Base-by-base conservation (phyloP, 1,140 invertebrate species). In the Danaus melanippus region DNA sequence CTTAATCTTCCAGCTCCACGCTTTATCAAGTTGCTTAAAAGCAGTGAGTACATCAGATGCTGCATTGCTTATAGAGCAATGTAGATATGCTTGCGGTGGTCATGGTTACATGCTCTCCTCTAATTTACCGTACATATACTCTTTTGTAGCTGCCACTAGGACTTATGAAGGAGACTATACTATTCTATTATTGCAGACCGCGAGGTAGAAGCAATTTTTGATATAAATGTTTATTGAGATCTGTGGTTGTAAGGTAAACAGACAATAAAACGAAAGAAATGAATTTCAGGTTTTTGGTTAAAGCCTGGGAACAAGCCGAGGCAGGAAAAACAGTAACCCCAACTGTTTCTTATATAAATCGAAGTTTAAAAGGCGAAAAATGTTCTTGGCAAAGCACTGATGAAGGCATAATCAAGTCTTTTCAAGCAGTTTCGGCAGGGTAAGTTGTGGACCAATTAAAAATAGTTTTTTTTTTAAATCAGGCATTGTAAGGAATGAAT, bases 131-230 rank as follows among this genome's bases (percentile, higher is more conserved):
- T 88, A 91, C 11, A 91, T 94, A 9, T 98, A 97, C 76, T 91
- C 91, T 15, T 87, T 93, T 60, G 90, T 92, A 0, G 95, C 94
- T 0, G 96, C 96, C 10, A 92, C 93, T 17, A 95, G 94, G 76
- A 98, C 96, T 7, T 98, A 98, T 69, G 97, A 98, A 86, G 97
- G 97, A 10, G 96, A 98, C 84, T 98, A 98, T 74, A 97, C 96
- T 0, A 96, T 98, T 3, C 85, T 98, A 53, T 86, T 95, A 10
- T 79, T 98, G 5, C 97, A 98, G 87, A 96, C 94, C 0, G 96
- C 96, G 0, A 91, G 94, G 89, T 93, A 76, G 2, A 5, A 32
- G 21, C 21, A 32, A 32, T 3, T 8, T 32, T 32, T 32, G 0
- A n/a, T n/a, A n/a, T n/a, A n/a, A n/a, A n/a, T n/a, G 59, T 39